Evolutionary conservation across 2,113 vertebrate species (phyloP).

Genomic region (Blennius ocellaris): DNA sequence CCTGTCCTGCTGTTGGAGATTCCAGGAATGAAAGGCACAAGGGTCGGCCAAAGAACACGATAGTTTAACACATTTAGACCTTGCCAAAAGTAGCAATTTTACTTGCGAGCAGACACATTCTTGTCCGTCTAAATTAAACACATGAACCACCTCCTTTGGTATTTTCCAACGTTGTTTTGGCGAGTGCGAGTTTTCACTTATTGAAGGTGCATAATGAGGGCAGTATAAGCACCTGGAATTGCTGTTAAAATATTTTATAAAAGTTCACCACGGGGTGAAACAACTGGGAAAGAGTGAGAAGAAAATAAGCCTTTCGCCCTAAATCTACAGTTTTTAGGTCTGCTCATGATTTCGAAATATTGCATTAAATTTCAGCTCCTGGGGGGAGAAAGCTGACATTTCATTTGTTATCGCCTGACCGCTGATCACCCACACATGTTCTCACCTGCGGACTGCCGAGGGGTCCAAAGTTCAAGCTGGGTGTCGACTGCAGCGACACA

Average conservation of each 20-base stretch:
- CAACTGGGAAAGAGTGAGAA: no score
- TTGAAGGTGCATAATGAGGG: neutral
- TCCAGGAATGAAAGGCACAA: constrained; percentile 47
- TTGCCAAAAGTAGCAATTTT: constrained; percentile 7
- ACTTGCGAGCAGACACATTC: neutral
- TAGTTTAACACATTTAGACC: constrained; percentile 3
- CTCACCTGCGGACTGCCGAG: constrained; percentile 84
- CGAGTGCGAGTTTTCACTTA: neutral
- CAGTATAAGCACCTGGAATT: neutral
- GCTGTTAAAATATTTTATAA: neutral
- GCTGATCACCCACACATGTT: constrained; percentile 9
- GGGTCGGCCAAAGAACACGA: constrained; percentile 34
- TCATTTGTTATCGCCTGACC: neutral
- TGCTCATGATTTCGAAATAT: neutral
- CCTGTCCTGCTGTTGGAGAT: constrained; percentile 12
- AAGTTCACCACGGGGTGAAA: no score
- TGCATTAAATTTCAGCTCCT: neutral
- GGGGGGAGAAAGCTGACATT: neutral
- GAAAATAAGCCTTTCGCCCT: neutral
- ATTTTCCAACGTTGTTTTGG: neutral
- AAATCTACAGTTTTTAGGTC: neutral
- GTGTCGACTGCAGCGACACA: constrained; percentile 78
- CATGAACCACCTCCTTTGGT: neutral
- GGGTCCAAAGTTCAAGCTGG: constrained; percentile 79
- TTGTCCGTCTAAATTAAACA: neutral